Percentiles rank a stretch among this genome's conserved stretches.
These are phyloP conservation scores for Uloborus diversus DNA, from an alignment of 1,140 invertebrate species.

Conservation along the genomic window DNA sequence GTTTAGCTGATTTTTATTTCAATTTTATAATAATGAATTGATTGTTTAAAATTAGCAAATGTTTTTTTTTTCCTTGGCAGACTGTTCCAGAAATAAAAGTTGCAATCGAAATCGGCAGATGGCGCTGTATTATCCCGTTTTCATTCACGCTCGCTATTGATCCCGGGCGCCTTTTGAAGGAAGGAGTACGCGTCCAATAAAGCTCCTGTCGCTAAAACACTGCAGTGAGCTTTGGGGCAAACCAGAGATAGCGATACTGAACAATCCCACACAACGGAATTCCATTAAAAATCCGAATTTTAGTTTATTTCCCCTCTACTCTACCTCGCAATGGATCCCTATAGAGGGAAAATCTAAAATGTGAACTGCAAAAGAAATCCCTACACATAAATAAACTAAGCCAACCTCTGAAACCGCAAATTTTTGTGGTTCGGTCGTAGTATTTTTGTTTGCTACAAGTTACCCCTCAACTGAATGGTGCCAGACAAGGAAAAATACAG, in stretches of 20 bases:
- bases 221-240: conserved; percentile 33
- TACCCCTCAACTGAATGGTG: too few species aligned
- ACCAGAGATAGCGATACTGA: conserved; percentile 15
- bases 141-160: conserved; percentile 27
- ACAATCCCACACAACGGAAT: neutral
- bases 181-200: conserved; percentile 41
- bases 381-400: too few species aligned
- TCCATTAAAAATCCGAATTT: too few species aligned
- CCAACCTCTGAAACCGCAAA: neutral
- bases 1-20: too few species aligned
- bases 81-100: too few species aligned
- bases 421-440: neutral
- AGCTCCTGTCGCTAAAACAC: conserved; percentile 29
- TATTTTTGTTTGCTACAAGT: too few species aligned
- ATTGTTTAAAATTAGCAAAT: too few species aligned
- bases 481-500: neutral
- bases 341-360: neutral
- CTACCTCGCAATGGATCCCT: too few species aligned
- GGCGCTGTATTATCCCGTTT: neutral
- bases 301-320: too few species aligned
- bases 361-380: neutral
- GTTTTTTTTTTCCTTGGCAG: too few species aligned
- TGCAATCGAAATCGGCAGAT: too few species aligned
- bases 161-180: conserved; percentile 11
- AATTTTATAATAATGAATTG: too few species aligned